Percentiles rank a stretch among this genome's conserved stretches.
Conservation (phyloP, 1,140 invertebrate genomes). For the Bombus soroeensis region DNA sequence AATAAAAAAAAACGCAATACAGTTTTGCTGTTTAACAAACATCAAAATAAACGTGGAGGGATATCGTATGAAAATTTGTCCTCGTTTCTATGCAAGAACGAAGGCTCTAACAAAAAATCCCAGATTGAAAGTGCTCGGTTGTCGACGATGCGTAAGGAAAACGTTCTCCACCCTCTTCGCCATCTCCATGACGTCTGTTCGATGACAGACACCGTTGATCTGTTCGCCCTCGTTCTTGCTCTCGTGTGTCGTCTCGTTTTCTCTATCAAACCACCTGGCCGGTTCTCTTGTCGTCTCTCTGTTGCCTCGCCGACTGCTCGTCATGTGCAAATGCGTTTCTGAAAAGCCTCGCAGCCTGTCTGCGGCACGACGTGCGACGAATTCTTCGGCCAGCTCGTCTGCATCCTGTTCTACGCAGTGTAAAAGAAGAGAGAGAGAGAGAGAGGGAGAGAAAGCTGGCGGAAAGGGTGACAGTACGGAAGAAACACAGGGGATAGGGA, state of each 20-base stretch:
- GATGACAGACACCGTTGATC: constrained; percentile 52
- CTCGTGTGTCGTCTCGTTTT: neutral
- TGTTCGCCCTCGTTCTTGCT: neutral
- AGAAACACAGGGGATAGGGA: neutral
- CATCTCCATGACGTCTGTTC: constrained; percentile 17
- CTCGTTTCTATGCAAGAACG: neutral
- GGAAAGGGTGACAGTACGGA: neutral
- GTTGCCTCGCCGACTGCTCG: neutral
- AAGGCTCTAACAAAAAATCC: neutral
- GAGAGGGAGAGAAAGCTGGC: neutral
- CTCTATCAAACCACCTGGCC: constrained; percentile 39
- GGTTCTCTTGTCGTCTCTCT: constrained; percentile 7
- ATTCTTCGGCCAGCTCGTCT: constrained; percentile 31
- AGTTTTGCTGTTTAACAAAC: neutral
- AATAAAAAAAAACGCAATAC: no score
- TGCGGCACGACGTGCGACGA: constrained; percentile 61
- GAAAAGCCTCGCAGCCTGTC: constrained; percentile 57
- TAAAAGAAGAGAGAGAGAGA: neutral
- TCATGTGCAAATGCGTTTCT: constrained; percentile 61
- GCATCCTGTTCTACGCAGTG: neutral
- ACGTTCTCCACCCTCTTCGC: neutral
- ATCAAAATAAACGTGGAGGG: neutral
- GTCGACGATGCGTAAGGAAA: constrained; percentile 9
- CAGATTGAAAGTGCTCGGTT: neutral
- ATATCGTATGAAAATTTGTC: neutral